Evolutionary conservation across 2,113 vertebrate species (phyloP).

Genomic region (Cyphomyrus discorhynchus): DNA sequence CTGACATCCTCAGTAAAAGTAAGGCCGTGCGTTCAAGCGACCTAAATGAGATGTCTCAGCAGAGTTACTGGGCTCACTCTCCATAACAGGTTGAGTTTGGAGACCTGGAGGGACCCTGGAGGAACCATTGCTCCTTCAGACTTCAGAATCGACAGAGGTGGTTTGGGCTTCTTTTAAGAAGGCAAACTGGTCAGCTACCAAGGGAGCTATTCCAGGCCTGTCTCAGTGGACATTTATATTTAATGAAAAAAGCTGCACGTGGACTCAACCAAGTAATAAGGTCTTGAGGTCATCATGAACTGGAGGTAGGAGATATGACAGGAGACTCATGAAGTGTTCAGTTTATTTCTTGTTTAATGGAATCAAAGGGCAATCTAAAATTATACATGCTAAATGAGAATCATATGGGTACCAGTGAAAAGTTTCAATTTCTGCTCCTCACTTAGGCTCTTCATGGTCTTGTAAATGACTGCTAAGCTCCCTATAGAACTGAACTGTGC

Average conservation of each 20-base stretch:
- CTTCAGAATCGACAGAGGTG: not conserved
- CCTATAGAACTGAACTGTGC: not conserved
- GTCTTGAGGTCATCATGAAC: conserved; percentile 23
- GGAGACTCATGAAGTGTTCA: conserved; percentile 30
- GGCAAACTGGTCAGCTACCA: not conserved
- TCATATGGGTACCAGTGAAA: conserved; percentile 26
- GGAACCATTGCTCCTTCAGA: not conserved
- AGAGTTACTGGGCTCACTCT: not conserved
- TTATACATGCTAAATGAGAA: conserved; percentile 27
- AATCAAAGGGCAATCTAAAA: conserved; percentile 6
- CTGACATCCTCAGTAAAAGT: not conserved
- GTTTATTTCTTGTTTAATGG: conserved; percentile 33
- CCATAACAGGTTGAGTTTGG: not conserved
- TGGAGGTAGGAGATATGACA: conserved; percentile 28
- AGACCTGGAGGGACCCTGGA: not conserved
- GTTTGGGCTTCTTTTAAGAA: not conserved
- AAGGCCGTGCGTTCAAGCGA: not conserved
- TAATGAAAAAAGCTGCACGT: not conserved
- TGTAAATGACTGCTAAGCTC: not conserved
- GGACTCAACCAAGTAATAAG: conserved; percentile 19
- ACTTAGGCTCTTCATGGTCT: not conserved
- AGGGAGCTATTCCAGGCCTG: not conserved
- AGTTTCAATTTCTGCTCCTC: not conserved
- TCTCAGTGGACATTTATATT: not conserved
- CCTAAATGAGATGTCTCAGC: not conserved